Conservation (phyloP, 2,888 invertebrate species). For the Blera fallax region DNA sequence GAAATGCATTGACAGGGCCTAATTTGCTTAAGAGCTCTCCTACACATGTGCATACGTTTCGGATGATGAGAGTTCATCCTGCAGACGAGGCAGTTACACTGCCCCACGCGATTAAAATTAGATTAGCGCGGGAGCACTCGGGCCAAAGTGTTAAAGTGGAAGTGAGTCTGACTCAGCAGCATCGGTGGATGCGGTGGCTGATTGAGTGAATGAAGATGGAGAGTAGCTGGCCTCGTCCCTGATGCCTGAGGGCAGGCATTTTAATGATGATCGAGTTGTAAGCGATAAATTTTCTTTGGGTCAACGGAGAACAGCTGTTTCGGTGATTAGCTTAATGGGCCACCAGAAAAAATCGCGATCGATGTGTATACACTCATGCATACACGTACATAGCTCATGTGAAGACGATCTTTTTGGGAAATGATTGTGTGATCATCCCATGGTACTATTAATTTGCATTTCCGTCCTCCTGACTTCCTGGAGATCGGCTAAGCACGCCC, state of each 20-base stretch:
- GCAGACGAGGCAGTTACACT: background rate
- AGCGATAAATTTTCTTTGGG: background rate
- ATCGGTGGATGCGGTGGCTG: background rate
- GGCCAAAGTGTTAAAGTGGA: background rate
- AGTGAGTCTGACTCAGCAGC: background rate
- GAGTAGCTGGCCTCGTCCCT: background rate
- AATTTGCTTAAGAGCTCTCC: slow-evolving; percentile 15
- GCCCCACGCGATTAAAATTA: background rate
- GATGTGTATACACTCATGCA: no score
- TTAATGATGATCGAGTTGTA: background rate
- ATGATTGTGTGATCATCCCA: no score
- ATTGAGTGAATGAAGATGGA: background rate
- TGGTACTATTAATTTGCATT: no score
- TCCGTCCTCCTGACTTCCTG: no score
- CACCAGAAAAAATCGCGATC: no score
- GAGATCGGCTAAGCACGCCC: no score
- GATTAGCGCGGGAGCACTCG: background rate
- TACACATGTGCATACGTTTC: background rate
- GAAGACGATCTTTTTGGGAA: no score
- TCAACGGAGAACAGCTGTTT: slow-evolving; percentile 4
- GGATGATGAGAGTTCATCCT: slow-evolving; percentile 10
- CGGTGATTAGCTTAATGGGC: background rate
- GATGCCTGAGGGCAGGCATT: background rate
- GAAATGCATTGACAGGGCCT: background rate
- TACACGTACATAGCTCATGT: no score